These are phyloP conservation scores for Cabera pusaria DNA, from an alignment of 2,888 invertebrate species.

Conservation along the genomic window DNA sequence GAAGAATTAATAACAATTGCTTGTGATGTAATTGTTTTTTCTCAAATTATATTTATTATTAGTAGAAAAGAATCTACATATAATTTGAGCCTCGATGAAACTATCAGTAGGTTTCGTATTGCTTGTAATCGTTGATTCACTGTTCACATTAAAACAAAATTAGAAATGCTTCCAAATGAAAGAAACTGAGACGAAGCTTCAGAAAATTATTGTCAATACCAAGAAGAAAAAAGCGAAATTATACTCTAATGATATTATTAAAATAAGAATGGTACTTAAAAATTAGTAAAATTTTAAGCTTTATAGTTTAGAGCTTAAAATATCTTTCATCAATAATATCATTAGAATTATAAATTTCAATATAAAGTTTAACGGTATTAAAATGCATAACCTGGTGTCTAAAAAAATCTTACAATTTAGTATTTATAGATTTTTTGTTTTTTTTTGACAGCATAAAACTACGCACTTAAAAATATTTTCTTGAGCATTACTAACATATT, in stretches of 20 bases:
- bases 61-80: constrained; percentile 53
- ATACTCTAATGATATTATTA: no score
- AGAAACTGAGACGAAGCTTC: no score
- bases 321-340: constrained; percentile 5
- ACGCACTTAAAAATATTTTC: constrained; percentile 70
- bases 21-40: no score
- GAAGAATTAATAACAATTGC: no score
- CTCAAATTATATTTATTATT: no score
- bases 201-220: no score
- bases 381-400: constrained; percentile 73
- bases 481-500: constrained; percentile 79
- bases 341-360: constrained; percentile 22
- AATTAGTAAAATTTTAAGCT: no score
- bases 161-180: background rate
- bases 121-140: constrained; percentile 67
- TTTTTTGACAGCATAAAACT: constrained; percentile 71
- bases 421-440: constrained; percentile 45
- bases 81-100: constrained; percentile 73
- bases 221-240: no score
- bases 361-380: constrained; percentile 42
- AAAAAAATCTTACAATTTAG: constrained; percentile 55
- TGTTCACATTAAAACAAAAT: constrained; percentile 20
- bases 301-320: constrained; percentile 4
- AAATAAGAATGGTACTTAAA: constrained; percentile 1
- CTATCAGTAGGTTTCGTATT: constrained; percentile 57